Evolutionary conservation across 2,888 invertebrate genomes (phyloP).

Genomic region (Pegoplata infirma): DNA sequence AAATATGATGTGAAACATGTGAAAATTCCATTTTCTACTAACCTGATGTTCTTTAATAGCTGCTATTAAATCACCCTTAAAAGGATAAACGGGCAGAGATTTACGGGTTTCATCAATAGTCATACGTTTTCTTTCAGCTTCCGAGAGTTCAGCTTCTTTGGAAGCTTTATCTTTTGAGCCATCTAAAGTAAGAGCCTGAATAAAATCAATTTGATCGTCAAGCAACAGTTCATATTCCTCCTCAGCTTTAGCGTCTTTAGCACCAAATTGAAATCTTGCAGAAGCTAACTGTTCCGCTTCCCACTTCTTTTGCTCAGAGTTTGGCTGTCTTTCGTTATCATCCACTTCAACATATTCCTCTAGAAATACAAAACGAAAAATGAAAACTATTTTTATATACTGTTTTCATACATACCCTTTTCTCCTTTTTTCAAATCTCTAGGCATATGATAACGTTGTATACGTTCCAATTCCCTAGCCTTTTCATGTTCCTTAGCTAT

Average conservation of each 20-base stretch:
- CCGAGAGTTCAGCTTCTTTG: conserved; percentile 82
- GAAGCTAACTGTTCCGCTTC: conserved; percentile 97
- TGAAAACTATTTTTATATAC: too few species aligned
- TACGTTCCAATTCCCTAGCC: conserved; percentile 94
- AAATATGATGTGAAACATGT: too few species aligned
- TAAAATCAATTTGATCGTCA: conserved; percentile 98
- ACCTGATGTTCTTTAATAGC: conserved; percentile 94
- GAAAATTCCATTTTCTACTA: too few species aligned
- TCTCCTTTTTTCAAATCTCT: conserved; percentile 88
- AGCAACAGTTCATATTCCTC: conserved; percentile 95
- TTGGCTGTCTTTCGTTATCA: conserved; percentile 89
- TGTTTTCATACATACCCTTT: conserved; percentile 81
- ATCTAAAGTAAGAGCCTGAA: conserved; percentile 91
- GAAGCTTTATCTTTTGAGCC: conserved; percentile 80
- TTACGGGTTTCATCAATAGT: conserved; percentile 94
- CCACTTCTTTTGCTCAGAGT: conserved; percentile 95
- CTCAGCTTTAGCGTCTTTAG: conserved; percentile 86
- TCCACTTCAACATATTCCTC: conserved; percentile 91
- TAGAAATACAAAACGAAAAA: conserved; percentile 65
- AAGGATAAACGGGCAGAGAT: conserved; percentile 96
- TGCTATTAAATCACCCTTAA: conserved; percentile 90
- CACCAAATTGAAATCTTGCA: conserved; percentile 95
- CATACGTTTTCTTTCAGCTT: conserved; percentile 85
- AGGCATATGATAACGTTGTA: conserved; percentile 97
- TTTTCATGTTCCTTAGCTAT: conserved; percentile 97